phyloP scores from a whole-genome alignment of 2,888 invertebrate species.

The Fragum sueziense region DNA sequence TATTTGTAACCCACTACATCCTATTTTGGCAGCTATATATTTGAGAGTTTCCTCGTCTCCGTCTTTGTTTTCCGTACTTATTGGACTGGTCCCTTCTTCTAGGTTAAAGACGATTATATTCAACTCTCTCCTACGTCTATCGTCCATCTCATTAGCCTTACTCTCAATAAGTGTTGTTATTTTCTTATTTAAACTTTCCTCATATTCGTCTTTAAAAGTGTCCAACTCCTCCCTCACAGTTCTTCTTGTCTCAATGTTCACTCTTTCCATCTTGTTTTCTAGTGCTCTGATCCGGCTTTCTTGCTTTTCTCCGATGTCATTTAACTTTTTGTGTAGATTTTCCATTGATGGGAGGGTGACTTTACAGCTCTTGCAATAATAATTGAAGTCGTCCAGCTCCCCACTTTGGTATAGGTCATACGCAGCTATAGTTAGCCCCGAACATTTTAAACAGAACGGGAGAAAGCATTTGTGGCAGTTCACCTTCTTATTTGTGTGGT shows the following conservation, averaged over 20 bases:
- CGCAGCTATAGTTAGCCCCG: neutral
- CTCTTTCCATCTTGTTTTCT: neutral
- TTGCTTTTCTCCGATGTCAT: neutral
- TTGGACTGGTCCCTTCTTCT: neutral
- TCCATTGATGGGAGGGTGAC: neutral
- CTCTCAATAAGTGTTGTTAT: neutral
- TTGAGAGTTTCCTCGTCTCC: neutral
- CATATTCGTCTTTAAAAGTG: too few species aligned
- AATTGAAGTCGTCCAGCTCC: neutral
- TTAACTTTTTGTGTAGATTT: neutral
- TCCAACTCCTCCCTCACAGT: neutral
- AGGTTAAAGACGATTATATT: neutral
- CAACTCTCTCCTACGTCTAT: neutral
- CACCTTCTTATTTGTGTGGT: neutral
- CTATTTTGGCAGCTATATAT: neutral
- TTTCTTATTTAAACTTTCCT: too few species aligned
- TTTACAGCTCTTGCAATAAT: neutral
- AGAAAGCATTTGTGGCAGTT: neutral
- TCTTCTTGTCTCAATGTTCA: neutral
- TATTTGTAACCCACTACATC: neutral
- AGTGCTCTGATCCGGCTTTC: neutral
- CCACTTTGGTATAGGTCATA: neutral
- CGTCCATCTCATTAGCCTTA: neutral
- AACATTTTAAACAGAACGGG: neutral
- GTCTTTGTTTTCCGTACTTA: neutral